phyloP scores from a whole-genome alignment of 2,113 vertebrate genomes.

The Pangasianodon gigas region DNA sequence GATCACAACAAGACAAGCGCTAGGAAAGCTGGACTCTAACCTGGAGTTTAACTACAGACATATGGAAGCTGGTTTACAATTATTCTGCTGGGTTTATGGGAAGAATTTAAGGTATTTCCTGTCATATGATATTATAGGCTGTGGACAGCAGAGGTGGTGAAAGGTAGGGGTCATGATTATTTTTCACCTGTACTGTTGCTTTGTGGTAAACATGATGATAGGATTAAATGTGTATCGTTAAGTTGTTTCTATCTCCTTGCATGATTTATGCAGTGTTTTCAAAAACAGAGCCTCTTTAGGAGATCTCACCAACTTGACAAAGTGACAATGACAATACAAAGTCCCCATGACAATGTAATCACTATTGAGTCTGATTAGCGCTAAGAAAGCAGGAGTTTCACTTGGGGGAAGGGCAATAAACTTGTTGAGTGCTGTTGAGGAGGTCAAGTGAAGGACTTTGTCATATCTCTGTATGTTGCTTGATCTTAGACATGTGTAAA shows the following conservation, averaged over 20 bases:
- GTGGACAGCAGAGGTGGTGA: background rate
- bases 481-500: background rate
- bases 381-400: background rate
- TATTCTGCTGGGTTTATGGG: background rate
- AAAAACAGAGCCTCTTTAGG: background rate
- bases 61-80: background rate
- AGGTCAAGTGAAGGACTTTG: constrained; percentile 49
- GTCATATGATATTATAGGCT: background rate
- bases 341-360: constrained; percentile 24
- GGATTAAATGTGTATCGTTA: background rate
- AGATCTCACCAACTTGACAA: background rate
- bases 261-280: background rate
- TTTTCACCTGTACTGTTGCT: background rate
- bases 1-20: constrained; percentile 33
- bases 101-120: background rate
- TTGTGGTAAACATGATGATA: background rate
- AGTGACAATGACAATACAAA: constrained; percentile 8
- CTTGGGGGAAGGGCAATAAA: constrained; percentile 28
- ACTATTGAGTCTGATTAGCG: constrained; percentile 1
- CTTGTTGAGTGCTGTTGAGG: constrained; percentile 3
- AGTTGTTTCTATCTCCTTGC: background rate
- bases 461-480: constrained; percentile 35
- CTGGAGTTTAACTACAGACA: background rate
- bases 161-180: constrained; percentile 17
- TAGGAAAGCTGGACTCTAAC: background rate